Evolutionary conservation across 2,797 vertebrate genomes (phyloP), one percentile per base, ranked within the genome.

Genomic region (Pempheris klunzingeri): DNA sequence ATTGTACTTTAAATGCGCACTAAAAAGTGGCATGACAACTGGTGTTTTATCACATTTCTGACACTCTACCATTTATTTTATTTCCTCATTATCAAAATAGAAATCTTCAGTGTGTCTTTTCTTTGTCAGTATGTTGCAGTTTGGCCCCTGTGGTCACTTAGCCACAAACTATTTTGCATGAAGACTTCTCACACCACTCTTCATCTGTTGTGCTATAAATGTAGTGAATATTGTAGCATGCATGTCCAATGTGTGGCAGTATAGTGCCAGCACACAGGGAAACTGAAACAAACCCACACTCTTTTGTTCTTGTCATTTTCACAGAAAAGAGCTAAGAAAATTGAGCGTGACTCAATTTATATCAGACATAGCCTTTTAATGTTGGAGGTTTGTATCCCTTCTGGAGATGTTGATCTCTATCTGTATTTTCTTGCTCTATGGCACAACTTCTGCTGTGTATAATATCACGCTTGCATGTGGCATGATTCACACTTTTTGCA

Each of bases 341-440:
- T 96, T 96, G 98, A 99, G 96, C 97, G 96, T 95, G 98, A 99
- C 96, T 98, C 96, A 96, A 99, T 99, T 96, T 99, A 99, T 97
- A 95, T 98, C 94, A 99, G 97, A 93, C 98, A 99, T 98, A 99
- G 98, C 96, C 95, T 97, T 95, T 97, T 99, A 97, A 99, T 99
- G 98, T 97, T 99, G 96, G 98, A 99, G 98, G 95, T 96, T 93
- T 90, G 93, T 95, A 93, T 94, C 58, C 71, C 77, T 83, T 88
- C 82, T 62, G 83, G 87, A 90, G 81, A 83, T 39, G 72, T 86
- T 67, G 0, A 68, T 92, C 82, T 87, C 53, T 59, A 7, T 79
- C 78, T 90, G 71, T 73, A 41, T 90, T 83, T 80, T 91, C 89
- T 90, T 83, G 88, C 90, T 92, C 83, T 91, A 87, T 92, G 77